These are phyloP conservation scores for Gymnoscopelus braueri DNA, from an alignment of 2,797 vertebrate species.

Conservation along the genomic window DNA sequence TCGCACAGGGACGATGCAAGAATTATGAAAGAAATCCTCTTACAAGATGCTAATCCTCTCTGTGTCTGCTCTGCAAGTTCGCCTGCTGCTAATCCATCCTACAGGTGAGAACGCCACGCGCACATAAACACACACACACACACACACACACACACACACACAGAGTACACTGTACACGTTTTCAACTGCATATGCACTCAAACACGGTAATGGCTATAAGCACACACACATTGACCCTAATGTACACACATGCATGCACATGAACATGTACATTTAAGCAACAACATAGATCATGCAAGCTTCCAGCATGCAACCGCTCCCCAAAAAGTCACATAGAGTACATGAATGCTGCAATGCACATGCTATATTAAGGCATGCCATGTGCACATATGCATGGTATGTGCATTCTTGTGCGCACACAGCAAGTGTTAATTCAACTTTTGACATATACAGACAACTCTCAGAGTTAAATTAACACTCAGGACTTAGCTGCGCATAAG, in stretches of 20 bases:
- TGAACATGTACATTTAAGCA: constrained; percentile 29
- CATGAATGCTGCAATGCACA: constrained; percentile 61
- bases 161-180: neutral
- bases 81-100: constrained; percentile 79
- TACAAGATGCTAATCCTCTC: constrained; percentile 75
- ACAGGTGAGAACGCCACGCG: constrained; percentile 54
- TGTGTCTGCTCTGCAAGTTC: constrained; percentile 83
- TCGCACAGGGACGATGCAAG: constrained; percentile 42
- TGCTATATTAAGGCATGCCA: constrained; percentile 56
- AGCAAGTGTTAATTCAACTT: neutral
- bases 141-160: neutral
- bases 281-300: constrained; percentile 44
- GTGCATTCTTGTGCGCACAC: constrained; percentile 4
- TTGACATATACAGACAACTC: too few species aligned
- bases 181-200: neutral
- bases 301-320: constrained; percentile 59
- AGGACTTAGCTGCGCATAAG: neutral
- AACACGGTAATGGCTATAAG: neutral
- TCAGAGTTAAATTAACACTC: too few species aligned
- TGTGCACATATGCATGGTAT: constrained; percentile 5
- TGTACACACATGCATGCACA: constrained; percentile 27
- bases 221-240: neutral
- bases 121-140: constrained; percentile 29
- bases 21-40: constrained; percentile 75
- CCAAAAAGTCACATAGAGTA: constrained; percentile 16